Conservation (phyloP, 1,140 invertebrate species). For the Octopus sinensis region DNA sequence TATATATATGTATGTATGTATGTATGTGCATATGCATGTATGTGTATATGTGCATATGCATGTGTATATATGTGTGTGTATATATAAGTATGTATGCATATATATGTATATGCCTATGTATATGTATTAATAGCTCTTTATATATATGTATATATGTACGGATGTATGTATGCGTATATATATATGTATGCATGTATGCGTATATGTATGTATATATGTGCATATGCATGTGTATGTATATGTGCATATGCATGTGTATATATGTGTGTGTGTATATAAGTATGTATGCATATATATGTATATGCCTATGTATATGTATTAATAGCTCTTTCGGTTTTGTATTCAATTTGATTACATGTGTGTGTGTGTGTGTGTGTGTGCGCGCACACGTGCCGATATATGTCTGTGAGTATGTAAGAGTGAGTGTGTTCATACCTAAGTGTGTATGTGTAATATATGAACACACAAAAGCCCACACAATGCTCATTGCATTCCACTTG, state of each 20-base stretch:
- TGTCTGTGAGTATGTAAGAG: no score
- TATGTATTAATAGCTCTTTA: not conserved
- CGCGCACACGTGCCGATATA: no score
- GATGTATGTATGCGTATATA: not conserved
- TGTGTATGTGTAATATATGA: no score
- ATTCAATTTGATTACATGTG: not conserved
- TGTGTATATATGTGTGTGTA: not conserved
- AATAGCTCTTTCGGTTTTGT: not conserved
- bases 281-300: conserved; percentile 12
- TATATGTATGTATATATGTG: conserved; percentile 20
- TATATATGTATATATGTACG: not conserved
- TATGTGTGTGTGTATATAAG: conserved; percentile 13
- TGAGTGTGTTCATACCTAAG: no score
- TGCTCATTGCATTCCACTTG: no score
- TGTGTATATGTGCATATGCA: not conserved
- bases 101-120: not conserved
- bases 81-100: not conserved
- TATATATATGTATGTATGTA: not conserved
- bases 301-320: not conserved
- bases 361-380: no score
- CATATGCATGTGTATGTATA: conserved; percentile 15
- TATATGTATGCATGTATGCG: not conserved
- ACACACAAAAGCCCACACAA: no score
- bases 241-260: conserved; percentile 13
- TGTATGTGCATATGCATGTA: not conserved